Conservation (phyloP, 2,888 invertebrate genomes). For the Calameuta filiformis region DNA sequence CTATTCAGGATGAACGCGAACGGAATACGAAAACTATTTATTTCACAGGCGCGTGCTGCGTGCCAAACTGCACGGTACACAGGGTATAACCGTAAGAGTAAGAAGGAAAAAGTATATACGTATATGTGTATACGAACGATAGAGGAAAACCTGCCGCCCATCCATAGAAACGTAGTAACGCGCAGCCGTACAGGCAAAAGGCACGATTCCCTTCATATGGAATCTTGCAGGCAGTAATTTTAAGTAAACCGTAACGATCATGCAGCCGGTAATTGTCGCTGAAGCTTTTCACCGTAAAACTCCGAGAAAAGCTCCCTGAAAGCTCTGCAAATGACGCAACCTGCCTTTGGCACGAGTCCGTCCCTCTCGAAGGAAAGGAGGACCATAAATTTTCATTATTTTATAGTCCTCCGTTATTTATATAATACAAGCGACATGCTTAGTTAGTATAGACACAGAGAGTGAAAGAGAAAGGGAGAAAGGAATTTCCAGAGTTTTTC, state of each 20-base stretch:
- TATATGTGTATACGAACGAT: too few relatives aligned
- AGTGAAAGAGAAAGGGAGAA: conserved; percentile 22
- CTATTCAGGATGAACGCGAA: conserved; percentile 35
- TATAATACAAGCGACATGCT: conserved; percentile 53
- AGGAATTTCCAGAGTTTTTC: neutral
- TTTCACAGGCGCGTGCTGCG: conserved; percentile 11
- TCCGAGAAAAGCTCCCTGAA: conserved; percentile 51
- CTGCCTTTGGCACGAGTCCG: conserved; percentile 34
- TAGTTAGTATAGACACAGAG: conserved; percentile 20
- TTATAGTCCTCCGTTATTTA: conserved; percentile 56
- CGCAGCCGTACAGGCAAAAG: too few relatives aligned
- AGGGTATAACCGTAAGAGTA: too few relatives aligned
- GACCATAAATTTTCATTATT: conserved; percentile 60
- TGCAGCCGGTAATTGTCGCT: conserved; percentile 53
- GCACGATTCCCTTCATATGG: too few relatives aligned
- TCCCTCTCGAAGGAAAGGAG: conserved; percentile 27
- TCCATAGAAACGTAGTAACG: too few relatives aligned
- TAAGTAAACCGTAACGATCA: conserved; percentile 28
- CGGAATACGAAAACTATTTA: conserved; percentile 36
- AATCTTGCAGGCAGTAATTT: too few relatives aligned
- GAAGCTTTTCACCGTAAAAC: conserved; percentile 43
- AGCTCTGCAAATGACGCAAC: conserved; percentile 57
- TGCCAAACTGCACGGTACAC: too few relatives aligned
- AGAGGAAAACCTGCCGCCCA: too few relatives aligned
- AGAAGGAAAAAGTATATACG: too few relatives aligned